phyloP scores from a whole-genome alignment of 2,113 vertebrate genomes.

The Jacana jacana region DNA sequence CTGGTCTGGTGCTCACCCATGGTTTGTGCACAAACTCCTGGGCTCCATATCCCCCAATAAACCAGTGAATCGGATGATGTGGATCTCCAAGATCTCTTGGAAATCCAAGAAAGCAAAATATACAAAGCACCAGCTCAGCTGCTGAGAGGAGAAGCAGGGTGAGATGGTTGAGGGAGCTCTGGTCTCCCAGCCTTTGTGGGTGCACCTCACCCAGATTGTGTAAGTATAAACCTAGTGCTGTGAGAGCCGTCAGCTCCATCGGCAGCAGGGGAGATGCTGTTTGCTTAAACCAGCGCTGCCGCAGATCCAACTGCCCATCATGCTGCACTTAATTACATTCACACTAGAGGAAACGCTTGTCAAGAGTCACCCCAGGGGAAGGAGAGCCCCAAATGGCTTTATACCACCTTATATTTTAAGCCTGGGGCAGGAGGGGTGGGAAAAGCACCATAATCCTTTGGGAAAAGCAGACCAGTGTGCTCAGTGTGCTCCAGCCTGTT shows the following conservation, averaged over 20 bases:
- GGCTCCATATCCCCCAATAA: fast-evolving
- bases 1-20: neutral
- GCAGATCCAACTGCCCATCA: fast-evolving
- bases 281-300: neutral
- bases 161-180: neutral
- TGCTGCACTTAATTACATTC: fast-evolving
- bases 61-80: fast-evolving
- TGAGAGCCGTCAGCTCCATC: neutral
- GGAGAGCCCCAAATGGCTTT: neutral
- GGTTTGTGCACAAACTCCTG: neutral
- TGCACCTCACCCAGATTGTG: neutral
- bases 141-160: neutral
- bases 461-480: neutral
- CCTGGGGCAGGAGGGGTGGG: neutral
- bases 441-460: neutral
- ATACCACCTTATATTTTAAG: neutral
- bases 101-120: neutral
- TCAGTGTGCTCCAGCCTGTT: neutral
- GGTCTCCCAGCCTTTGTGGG: fast-evolving
- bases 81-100: neutral
- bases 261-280: neutral
- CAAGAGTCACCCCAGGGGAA: fast-evolving
- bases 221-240: neutral
- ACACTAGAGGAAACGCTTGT: neutral
- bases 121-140: neutral